Conservation (phyloP, 2,113 vertebrate genomes). For the Meleagris gallopavo region DNA sequence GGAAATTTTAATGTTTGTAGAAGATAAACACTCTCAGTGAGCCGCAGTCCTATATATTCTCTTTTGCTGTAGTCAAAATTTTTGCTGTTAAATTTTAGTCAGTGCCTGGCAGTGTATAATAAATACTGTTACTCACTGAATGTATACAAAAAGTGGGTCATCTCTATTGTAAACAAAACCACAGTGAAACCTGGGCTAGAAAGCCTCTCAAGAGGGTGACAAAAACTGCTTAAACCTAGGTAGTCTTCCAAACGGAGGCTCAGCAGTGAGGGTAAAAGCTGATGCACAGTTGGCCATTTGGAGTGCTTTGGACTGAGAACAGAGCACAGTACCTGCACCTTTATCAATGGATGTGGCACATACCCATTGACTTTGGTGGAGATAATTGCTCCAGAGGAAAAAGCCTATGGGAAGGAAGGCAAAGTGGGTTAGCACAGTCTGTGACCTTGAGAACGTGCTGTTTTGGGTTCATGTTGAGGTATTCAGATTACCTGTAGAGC, state of each 20-base stretch:
- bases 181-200: conserved; percentile 60
- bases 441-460: conserved; percentile 16
- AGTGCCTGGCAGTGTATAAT: conserved; percentile 12
- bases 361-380: conserved; percentile 36
- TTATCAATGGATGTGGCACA: fast-evolving
- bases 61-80: background rate
- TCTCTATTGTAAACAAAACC: conserved; percentile 56
- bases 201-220: conserved; percentile 13
- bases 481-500: conserved; percentile 40
- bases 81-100: conserved; percentile 19
- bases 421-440: conserved; percentile 59
- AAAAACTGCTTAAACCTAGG: conserved; percentile 36
- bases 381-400: conserved; percentile 10
- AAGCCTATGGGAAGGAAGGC: conserved; percentile 19
- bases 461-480: conserved; percentile 48
- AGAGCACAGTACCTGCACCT: background rate
- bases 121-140: conserved; percentile 9
- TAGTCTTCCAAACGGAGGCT: conserved; percentile 22
- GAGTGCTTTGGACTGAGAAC: conserved; percentile 42
- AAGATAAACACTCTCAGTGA: conserved; percentile 15
- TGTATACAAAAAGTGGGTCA: conserved; percentile 7
- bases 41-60: background rate
- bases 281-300: conserved; percentile 15
- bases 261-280: background rate
- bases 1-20: conserved; percentile 7